A percentile compares a stretch with the other conserved stretches of the same genome.
These are phyloP conservation scores for Zosterops hypoxanthus DNA, from an alignment of 2,113 vertebrate genomes.

Conservation along the genomic window DNA sequence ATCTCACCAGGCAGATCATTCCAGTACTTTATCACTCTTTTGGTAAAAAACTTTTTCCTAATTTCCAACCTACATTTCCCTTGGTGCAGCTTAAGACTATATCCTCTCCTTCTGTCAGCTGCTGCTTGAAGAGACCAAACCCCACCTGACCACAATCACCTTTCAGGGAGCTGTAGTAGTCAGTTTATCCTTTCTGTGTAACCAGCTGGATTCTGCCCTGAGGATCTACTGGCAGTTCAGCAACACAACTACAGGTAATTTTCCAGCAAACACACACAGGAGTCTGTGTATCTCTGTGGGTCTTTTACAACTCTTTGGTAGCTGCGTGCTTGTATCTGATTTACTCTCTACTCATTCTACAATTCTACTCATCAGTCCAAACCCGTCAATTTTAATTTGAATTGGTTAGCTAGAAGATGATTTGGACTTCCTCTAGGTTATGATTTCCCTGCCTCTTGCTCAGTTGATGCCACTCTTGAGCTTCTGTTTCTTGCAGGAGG, in stretches of 20 bases:
- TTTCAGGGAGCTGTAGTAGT: not conserved
- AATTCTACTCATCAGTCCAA: not conserved
- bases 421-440: not conserved
- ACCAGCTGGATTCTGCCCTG: not conserved
- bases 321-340: not conserved
- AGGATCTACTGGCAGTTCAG: not conserved
- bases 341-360: not conserved
- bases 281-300: not conserved
- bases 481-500: not conserved
- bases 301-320: not conserved
- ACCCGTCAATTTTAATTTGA: not conserved
- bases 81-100: not conserved
- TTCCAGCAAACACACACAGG: not conserved
- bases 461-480: not conserved
- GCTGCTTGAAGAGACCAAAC: not conserved
- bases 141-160: not conserved
- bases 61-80: not conserved
- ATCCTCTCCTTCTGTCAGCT: not conserved
- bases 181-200: not conserved
- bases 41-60: not conserved
- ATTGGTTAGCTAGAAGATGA: not conserved
- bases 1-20: not conserved
- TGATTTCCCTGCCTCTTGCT: not conserved
- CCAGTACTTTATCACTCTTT: not conserved
- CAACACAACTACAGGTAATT: not conserved